A percentile compares a stretch with the other conserved stretches of the same genome.
These are phyloP conservation scores for Acrocera orbiculus DNA, from an alignment of 2,888 invertebrate species.

Conservation along the genomic window DNA sequence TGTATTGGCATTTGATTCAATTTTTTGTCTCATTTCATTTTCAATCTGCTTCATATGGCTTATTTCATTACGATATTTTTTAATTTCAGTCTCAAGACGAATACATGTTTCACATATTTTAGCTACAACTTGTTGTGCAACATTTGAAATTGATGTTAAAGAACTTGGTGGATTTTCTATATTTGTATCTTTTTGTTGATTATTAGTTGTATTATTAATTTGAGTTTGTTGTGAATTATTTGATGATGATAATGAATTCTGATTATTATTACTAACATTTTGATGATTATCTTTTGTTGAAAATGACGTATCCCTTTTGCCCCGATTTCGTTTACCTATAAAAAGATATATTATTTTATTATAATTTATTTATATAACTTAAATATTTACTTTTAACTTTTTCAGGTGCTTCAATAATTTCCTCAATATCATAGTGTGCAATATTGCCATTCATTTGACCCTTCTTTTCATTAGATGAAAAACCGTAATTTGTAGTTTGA, in stretches of 20 bases:
- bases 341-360: not conserved
- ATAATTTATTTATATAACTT: not conserved
- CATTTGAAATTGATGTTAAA: conserved; percentile 26
- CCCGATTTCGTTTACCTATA: conserved; percentile 28
- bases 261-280: conserved; percentile 1
- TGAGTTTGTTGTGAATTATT: conserved; percentile 6
- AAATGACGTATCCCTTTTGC: conserved; percentile 24
- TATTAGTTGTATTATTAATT: conserved; percentile 10
- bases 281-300: conserved; percentile 30
- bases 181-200: conserved; percentile 14
- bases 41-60: conserved; percentile 31
- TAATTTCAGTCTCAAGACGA: conserved; percentile 29
- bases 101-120: conserved; percentile 30
- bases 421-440: conserved; percentile 24
- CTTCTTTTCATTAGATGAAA: conserved; percentile 9
- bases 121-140: conserved; percentile 28
- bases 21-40: conserved; percentile 30
- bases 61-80: conserved; percentile 28
- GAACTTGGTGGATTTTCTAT: conserved; percentile 17
- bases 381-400: conserved; percentile 19
- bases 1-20: conserved; percentile 40
- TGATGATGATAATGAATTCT: conserved; percentile 1
- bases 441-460: conserved; percentile 22
- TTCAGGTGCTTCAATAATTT: conserved; percentile 17
- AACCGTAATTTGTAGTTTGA: conserved; percentile 2